Conservation (phyloP, 2,888 invertebrate genomes). For the Stenichneumon culpator region DNA sequence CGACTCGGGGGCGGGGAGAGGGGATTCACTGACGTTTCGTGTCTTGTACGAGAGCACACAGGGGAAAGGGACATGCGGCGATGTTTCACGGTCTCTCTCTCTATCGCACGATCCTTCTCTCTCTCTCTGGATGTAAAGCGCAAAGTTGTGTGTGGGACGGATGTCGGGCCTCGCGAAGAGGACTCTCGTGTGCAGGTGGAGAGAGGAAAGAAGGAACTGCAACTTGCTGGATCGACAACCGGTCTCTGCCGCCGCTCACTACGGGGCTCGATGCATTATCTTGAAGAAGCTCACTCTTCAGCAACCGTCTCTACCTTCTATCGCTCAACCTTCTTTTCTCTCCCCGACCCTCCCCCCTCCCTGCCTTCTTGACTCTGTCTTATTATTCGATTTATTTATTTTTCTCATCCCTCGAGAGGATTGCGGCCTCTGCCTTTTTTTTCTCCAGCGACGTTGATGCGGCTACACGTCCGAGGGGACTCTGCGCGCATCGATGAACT, state of each 20-base stretch:
- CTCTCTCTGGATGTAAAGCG: background rate
- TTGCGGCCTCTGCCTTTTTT: slow-evolving; percentile 42
- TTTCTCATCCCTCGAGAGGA: slow-evolving; percentile 50
- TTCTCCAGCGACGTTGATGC: slow-evolving; percentile 48
- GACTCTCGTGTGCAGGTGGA: slow-evolving; percentile 28
- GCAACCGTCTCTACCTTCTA: slow-evolving; percentile 35
- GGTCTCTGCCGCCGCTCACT: slow-evolving; percentile 53
- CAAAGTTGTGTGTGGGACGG: slow-evolving; percentile 13
- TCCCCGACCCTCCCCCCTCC: background rate
- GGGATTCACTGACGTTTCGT: background rate
- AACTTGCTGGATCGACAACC: slow-evolving; percentile 70
- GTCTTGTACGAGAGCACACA: slow-evolving; percentile 7
- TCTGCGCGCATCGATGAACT: slow-evolving; percentile 59
- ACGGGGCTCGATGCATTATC: slow-evolving; percentile 56
- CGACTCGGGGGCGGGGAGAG: slow-evolving; percentile 7
- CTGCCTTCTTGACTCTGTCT: slow-evolving; percentile 20
- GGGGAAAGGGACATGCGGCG: slow-evolving; percentile 1
- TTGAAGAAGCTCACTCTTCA: slow-evolving; percentile 67
- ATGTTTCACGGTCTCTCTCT: slow-evolving; percentile 16
- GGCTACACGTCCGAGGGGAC: slow-evolving; percentile 52
- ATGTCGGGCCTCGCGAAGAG: slow-evolving; percentile 18
- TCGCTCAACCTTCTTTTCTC: slow-evolving; percentile 35
- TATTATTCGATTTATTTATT: slow-evolving; percentile 67
- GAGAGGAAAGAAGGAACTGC: slow-evolving; percentile 58
- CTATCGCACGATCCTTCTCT: background rate